These are phyloP conservation scores for Drepana arcuata DNA, from an alignment of 1,140 invertebrate genomes.

Conservation along the genomic window DNA sequence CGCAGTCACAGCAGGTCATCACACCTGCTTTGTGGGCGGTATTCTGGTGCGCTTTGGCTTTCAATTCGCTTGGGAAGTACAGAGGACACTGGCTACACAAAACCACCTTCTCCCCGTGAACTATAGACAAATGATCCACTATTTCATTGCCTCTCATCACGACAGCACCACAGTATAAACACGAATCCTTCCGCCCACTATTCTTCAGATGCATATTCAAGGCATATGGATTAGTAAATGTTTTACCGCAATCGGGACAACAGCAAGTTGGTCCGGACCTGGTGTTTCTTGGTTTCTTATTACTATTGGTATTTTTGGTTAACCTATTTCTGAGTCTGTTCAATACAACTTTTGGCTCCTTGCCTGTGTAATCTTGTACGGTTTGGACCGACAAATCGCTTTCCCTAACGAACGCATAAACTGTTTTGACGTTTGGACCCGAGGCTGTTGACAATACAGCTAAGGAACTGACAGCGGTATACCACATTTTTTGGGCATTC, in stretches of 20 bases:
- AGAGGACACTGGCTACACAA: conserved; percentile 40
- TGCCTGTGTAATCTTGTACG: conserved; percentile 28
- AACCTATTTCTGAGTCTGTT: conserved; percentile 27
- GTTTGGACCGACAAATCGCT: conserved; percentile 34
- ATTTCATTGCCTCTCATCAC: conserved; percentile 34
- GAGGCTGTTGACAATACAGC: conserved; percentile 9
- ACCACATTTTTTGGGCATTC: conserved; percentile 36
- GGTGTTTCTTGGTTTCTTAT: conserved; percentile 27
- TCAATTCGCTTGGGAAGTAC: conserved; percentile 23
- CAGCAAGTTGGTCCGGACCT: conserved; percentile 30
- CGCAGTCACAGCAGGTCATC: conserved; percentile 45
- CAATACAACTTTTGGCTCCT: conserved; percentile 26
- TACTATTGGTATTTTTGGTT: conserved; percentile 11
- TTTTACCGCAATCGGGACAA: conserved; percentile 55
- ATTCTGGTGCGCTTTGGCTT: conserved; percentile 29
- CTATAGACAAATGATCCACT: conserved; percentile 33
- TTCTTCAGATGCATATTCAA: conserved; percentile 54
- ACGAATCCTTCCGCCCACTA: conserved; percentile 51
- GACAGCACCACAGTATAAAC: conserved; percentile 34
- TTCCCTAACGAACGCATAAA: conserved; percentile 35
- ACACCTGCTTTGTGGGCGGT: conserved; percentile 30
- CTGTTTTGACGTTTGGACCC: conserved; percentile 18
- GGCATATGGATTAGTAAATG: conserved; percentile 49
- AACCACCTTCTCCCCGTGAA: conserved; percentile 26
- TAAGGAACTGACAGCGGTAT: conserved; percentile 27